Percentiles rank a stretch among this genome's conserved stretches.
Evolutionary conservation across 2,888 invertebrate species (phyloP).

Genomic region (Heterodera filipjevi): DNA sequence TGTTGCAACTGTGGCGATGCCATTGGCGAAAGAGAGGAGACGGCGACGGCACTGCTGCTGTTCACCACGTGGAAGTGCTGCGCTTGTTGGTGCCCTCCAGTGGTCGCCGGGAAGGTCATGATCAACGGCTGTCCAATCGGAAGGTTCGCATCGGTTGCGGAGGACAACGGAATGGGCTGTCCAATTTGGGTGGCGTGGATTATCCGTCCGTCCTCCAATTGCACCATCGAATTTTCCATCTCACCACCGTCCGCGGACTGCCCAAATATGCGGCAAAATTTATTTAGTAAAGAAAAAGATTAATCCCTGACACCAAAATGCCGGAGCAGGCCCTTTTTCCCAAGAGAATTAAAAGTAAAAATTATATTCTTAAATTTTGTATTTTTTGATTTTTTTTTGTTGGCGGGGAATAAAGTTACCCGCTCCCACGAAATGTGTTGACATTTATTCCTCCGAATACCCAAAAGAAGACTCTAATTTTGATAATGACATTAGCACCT

Average conservation of each 20-base stretch:
- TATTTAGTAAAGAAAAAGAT: too few species aligned
- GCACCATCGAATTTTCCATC: constrained; percentile 18
- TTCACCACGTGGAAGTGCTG: constrained; percentile 19
- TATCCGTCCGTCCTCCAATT: constrained; percentile 45
- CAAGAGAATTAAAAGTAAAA: too few species aligned
- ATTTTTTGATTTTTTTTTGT: too few species aligned
- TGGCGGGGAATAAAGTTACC: too few species aligned
- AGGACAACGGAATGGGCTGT: constrained; percentile 44
- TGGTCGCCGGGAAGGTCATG: constrained; percentile 13
- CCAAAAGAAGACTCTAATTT: too few species aligned
- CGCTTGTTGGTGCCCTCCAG: constrained; percentile 1
- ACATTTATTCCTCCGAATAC: neutral
- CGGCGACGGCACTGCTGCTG: neutral
- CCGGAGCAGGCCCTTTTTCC: too few species aligned
- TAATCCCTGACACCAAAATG: too few species aligned
- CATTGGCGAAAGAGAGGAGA: neutral
- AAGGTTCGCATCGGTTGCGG: constrained; percentile 24
- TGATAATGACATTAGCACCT: constrained; percentile 1
- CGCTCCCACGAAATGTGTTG: too few species aligned
- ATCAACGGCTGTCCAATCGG: constrained; percentile 30
- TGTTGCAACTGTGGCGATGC: neutral
- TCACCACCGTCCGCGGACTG: constrained; percentile 23
- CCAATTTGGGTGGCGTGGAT: constrained; percentile 52
- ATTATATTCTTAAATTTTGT: too few species aligned
- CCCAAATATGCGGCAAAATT: neutral